Percentiles rank a stretch among this genome's conserved stretches.
phyloP scores from a whole-genome alignment of 2,797 vertebrate genomes.

The Lagodon rhomboides region DNA sequence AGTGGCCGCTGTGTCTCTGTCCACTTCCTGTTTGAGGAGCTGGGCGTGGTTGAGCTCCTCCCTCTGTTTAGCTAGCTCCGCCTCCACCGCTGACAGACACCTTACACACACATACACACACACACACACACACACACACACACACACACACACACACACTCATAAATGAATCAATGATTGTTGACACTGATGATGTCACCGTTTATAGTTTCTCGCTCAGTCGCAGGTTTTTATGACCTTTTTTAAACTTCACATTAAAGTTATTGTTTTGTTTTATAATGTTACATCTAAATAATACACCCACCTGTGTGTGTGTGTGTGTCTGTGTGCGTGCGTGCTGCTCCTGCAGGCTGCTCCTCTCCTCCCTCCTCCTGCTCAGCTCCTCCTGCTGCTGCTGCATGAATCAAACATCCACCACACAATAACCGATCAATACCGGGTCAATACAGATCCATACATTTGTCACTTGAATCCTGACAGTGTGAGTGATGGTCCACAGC shows the following conservation, averaged over 20 bases:
- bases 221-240: background rate
- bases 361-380: conserved; percentile 42
- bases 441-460: too few species aligned
- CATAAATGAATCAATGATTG: too few species aligned
- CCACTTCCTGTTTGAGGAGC: conserved; percentile 34
- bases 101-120: conserved; percentile 38
- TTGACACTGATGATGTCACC: too few species aligned
- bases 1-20: conserved; percentile 21
- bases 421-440: background rate
- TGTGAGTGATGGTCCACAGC: too few species aligned
- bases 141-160: background rate
- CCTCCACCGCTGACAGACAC: conserved; percentile 50
- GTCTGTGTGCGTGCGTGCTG: conserved; percentile 15
- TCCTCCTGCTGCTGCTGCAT: conserved; percentile 53
- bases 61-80: conserved; percentile 35
- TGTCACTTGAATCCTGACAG: too few species aligned
- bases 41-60: conserved; percentile 39
- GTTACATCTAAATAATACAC: background rate
- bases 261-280: background rate
- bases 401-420: background rate
- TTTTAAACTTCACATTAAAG: too few species aligned
- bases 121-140: background rate
- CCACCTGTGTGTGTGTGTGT: background rate
- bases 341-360: conserved; percentile 50
- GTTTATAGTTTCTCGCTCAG: too few species aligned